phyloP scores from a whole-genome alignment of 2,888 invertebrate genomes.

The Trilocha varians region DNA sequence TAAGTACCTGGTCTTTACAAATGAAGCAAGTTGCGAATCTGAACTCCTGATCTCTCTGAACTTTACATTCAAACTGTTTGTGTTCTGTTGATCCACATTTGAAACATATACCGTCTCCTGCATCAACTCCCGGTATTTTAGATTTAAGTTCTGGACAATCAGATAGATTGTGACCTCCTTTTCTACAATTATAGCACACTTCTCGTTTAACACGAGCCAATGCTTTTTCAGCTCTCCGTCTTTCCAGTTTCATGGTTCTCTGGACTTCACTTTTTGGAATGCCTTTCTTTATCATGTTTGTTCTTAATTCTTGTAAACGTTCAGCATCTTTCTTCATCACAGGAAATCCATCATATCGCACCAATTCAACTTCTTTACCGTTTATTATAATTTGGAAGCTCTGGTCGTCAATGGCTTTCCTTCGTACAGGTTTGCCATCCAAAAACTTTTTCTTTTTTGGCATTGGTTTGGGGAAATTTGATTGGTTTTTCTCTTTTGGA shows the following conservation, averaged over 20 bases:
- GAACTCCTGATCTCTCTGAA: conserved; percentile 77
- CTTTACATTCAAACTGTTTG: conserved; percentile 81
- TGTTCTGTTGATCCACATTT: conserved; percentile 94
- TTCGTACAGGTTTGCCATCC: conserved; percentile 44
- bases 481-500: not conserved
- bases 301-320: conserved; percentile 73
- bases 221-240: conserved; percentile 81
- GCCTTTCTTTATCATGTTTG: conserved; percentile 77
- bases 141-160: conserved; percentile 83
- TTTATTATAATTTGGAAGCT: conserved; percentile 73
- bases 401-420: conserved; percentile 58
- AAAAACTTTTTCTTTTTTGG: conserved; percentile 29
- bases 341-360: conserved; percentile 80
- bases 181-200: conserved; percentile 84
- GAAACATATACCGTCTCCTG: conserved; percentile 82
- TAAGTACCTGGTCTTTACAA: conserved; percentile 80
- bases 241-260: conserved; percentile 77
- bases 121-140: conserved; percentile 59
- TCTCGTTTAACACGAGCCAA: conserved; percentile 77
- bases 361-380: conserved; percentile 75
- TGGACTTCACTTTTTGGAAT: conserved; percentile 79
- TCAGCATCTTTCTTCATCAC: conserved; percentile 81
- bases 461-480: conserved; percentile 11
- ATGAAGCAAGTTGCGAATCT: conserved; percentile 92
- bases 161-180: conserved; percentile 84